Evolutionary conservation across 1,140 invertebrate species (phyloP), one percentile per base, ranked within the genome.

Genomic region (Heliconius congener): DNA sequence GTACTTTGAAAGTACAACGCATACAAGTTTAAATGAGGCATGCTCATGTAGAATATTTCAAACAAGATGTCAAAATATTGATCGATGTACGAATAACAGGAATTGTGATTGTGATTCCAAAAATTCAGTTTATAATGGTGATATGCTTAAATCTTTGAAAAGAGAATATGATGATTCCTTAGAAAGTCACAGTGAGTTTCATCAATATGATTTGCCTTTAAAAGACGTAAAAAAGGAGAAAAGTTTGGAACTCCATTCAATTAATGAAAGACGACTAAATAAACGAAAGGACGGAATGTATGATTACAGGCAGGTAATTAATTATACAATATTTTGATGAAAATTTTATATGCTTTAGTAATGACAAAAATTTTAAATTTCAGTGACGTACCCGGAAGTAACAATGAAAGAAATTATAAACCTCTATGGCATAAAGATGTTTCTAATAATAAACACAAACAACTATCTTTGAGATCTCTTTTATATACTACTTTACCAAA

Each of bases 371-470:
- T 50, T 55, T 46, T 70, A 18, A 57, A 83, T 88, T 87, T 39
- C 66, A 90, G 85, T 71, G 76, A 85, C 60, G 81, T 85, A 71
- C 27, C 73, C 19, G n/a, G n/a, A 19, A 52, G 18, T n/a, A 83
- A 81, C 52, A 71, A 86, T 72, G 80, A 86, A 55, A 74, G 75
- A 71, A 86, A 84, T 46, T 82, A 82, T 46, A 90, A 87, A 78
- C 90, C 91, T 34, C 92, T 92, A 88, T 92, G 91, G 91, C 85
- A 93, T 88, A 81, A 90, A 60, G 86, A 91, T 75, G 81, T 86
- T 70, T 85, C 79, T 77, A 71, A 78, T 70, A 81, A 81, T 23
- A 81, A 30, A 42, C 37, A 86, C 74, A 85, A 84, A 70, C 74
- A 84, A 37, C 16, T 74, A 46, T 76, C 87, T 30, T 74, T 90